Evolutionary conservation across 53 echinoderm and acorn worm genomes (phyloP), one percentile per base, ranked within the genome.

Genomic region (Echinometra lucunter): DNA sequence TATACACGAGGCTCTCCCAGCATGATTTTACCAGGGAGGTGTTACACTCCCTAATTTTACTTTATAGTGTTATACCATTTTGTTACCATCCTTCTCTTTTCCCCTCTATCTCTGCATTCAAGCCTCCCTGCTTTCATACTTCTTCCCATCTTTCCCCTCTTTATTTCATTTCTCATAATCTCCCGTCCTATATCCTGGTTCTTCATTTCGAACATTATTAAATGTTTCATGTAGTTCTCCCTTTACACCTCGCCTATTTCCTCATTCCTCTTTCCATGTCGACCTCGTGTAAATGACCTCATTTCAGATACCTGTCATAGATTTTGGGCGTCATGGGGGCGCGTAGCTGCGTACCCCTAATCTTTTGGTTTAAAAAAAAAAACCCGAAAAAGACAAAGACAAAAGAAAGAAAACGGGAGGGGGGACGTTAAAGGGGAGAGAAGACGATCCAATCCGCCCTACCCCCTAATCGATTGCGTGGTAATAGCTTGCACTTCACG

Each of bases 241-340:
- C 8, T 21, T 81, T 81, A 81, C 81, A 81, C 81, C 81, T 81
- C 81, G 44, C 81, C 81, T 81, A 81, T 23, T 81, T 81, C 81
- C 81, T 40, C 15, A 23, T 4, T 81, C 81, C 81, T 44, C 28
- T 81, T 44, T 44, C 44, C 81, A 23, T 19, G 81, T 40, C 74
- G 34, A 37, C 74, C 74, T 37, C 17, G 12, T 32, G 74, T 37
- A 74, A 74, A 32, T 74, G 37, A 40, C 81, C 81, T 18, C 23
- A 44, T 81, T 81, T 42, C 81, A 72, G 9, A 53, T 53, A 53
- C 53, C 8, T 2, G 53, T 9, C 53, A 13, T 53, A 53, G 53
- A 0, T 53, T 11, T 9, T 49, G 4, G 53, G 53, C 9, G 53
- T 53, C 53, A 53, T 4, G 53, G 53, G 53, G 4, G 8, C 0